Evolutionary conservation across 92 coral and sea anemone genomes (phyloP).

Genomic region (Metridium senile): DNA sequence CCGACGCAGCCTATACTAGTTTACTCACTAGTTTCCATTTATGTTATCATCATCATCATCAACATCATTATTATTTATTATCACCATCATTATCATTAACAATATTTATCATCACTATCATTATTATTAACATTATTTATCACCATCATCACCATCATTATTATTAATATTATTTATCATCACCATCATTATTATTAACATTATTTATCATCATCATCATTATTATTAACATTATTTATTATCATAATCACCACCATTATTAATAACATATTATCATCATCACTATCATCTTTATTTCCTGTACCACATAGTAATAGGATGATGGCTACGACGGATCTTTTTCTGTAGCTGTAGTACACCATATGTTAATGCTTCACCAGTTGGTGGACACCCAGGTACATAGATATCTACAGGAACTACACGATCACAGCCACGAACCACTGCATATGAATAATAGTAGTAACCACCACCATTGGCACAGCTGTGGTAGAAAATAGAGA

Average conservation of each 20-base stretch:
- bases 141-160: no score
- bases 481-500: constrained; percentile 27
- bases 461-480: constrained; percentile 99
- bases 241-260: not conserved
- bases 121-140: not conserved
- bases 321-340: constrained; percentile 86
- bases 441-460: constrained; percentile 96
- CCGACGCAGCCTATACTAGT: no score
- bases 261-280: no score
- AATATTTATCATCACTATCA: not conserved
- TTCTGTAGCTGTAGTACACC: constrained; percentile 98
- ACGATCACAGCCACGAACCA: constrained; percentile 98
- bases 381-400: constrained; percentile 99
- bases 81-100: constrained; percentile 10
- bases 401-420: constrained; percentile 96
- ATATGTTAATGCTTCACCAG: constrained; percentile 94
- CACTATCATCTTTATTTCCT: no score
- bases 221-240: no score
- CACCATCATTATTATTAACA: no score
- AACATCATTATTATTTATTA: constrained; percentile 2
- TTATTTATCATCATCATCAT: no score
- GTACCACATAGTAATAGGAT: constrained; percentile 97
- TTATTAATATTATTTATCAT: no score
- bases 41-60: constrained; percentile 23
- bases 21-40: no score